Base-by-base conservation (phyloP, 1,140 invertebrate species). In the Drosophila ohnishii region DNA sequence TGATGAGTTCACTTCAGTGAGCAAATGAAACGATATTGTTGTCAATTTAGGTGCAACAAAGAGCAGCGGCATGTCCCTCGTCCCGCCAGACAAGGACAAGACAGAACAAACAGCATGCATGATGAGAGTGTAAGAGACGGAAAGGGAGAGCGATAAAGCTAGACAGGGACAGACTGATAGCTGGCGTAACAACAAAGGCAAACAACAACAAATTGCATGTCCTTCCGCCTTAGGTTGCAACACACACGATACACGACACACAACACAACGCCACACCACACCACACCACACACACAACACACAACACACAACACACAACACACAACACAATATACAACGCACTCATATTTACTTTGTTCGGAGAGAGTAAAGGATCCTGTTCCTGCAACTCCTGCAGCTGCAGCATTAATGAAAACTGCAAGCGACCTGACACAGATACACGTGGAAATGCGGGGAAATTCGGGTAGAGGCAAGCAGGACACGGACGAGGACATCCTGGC, bases 21-120 rank as follows among this genome's bases (percentile, higher is more conserved):
- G 83, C 83, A 87, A 87, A 87, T 87, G 83, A 87, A 87, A 87
- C 83, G 83, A 87, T 87, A 87, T 87, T 87, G 83, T 87, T 87
- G 83, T 87, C 84, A 87, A 87, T 87, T 87, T 87, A 87, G 84
- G 83, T 87, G 83, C 84, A 88, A 88, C 84, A 89, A 88, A 88
- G 84, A 80, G 79, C 80, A 84, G 71, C 76, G 84, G 75, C 63
- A 19, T 70, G 40, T 13, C 28, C 42, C 28, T 22, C 19, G 8
- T 40, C 50, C 19, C n/a, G 45, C 14, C 73, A 66, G 78, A 75
- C 72, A 60, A 67, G 69, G 61, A 79, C 64, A 80, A 71, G 77
- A 80, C 80, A 85, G 84, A 78, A 89, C 84, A 88, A 88, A 88
- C 84, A 89, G 80, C 84, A 88, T 84, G 59, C 59, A 72, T 73